Percentiles rank a stretch among this genome's conserved stretches.
These are phyloP conservation scores for Brachyptera putata DNA, from an alignment of 2,888 invertebrate genomes.

Conservation along the genomic window DNA sequence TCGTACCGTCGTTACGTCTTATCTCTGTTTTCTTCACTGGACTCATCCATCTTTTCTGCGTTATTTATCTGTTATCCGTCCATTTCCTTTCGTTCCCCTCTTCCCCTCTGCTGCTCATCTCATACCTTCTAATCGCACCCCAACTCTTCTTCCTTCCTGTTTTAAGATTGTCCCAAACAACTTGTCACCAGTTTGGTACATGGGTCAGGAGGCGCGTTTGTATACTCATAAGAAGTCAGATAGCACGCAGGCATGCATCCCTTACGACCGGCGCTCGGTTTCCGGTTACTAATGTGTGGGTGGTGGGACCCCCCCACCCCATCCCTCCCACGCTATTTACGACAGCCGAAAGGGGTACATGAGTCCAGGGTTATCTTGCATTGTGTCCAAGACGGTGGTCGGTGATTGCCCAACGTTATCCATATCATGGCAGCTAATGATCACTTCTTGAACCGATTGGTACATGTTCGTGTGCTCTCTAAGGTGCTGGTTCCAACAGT, in stretches of 20 bases:
- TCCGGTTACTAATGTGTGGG: slow-evolving; percentile 13
- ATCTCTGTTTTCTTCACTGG: slow-evolving; percentile 1
- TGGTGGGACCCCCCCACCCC: not conserved
- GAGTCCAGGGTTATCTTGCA: too few relatives aligned
- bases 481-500: too few relatives aligned
- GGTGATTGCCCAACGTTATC: not conserved
- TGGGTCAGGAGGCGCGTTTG: not conserved
- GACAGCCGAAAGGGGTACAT: too few relatives aligned
- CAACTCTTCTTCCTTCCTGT: not conserved
- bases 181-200: not conserved
- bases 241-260: too few relatives aligned
- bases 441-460: not conserved
- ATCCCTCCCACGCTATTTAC: too few relatives aligned
- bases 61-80: slow-evolving; percentile 14
- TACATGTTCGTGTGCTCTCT: too few relatives aligned
- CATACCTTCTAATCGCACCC: not conserved
- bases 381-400: too few relatives aligned
- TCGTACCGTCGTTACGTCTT: not conserved
- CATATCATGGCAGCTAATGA: not conserved
- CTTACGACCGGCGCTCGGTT: too few relatives aligned
- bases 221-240: not conserved
- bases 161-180: not conserved
- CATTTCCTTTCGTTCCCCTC: slow-evolving; percentile 8
- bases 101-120: not conserved
- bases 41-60: slow-evolving; percentile 14